Percentiles rank a stretch among this genome's conserved stretches.
phyloP scores from a whole-genome alignment of 2,888 invertebrate genomes.

The Rhaphigaster nebulosa region DNA sequence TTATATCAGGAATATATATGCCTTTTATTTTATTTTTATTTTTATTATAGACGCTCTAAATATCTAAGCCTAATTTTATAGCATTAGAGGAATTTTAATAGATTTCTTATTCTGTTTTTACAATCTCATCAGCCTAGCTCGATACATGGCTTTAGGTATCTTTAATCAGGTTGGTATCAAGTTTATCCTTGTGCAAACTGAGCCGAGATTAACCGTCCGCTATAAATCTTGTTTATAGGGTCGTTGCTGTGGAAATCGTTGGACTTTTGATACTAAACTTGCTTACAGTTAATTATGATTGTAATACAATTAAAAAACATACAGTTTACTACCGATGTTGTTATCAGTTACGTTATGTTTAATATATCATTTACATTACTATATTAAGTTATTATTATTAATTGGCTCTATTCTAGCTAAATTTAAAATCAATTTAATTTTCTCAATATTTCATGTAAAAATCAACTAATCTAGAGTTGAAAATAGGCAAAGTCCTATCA shows the following conservation, averaged over 20 bases:
- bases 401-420: too few relatives aligned
- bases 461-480: too few relatives aligned
- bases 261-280: background rate
- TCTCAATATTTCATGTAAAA: too few relatives aligned
- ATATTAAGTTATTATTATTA: too few relatives aligned
- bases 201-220: background rate
- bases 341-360: background rate
- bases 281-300: background rate
- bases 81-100: background rate
- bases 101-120: background rate
- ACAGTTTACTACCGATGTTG: background rate
- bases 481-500: too few relatives aligned
- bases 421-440: too few relatives aligned
- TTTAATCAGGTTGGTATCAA: background rate
- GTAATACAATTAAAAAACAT: background rate
- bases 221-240: slow-evolving; percentile 17
- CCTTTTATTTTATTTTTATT: background rate
- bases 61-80: too few relatives aligned
- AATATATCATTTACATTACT: background rate
- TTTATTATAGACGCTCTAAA: too few relatives aligned
- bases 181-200: background rate
- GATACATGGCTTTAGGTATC: background rate
- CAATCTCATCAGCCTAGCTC: background rate
- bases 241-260: background rate
- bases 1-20: background rate